Conservation (phyloP, 2,113 vertebrate species). For the Dicentrarchus labrax region DNA sequence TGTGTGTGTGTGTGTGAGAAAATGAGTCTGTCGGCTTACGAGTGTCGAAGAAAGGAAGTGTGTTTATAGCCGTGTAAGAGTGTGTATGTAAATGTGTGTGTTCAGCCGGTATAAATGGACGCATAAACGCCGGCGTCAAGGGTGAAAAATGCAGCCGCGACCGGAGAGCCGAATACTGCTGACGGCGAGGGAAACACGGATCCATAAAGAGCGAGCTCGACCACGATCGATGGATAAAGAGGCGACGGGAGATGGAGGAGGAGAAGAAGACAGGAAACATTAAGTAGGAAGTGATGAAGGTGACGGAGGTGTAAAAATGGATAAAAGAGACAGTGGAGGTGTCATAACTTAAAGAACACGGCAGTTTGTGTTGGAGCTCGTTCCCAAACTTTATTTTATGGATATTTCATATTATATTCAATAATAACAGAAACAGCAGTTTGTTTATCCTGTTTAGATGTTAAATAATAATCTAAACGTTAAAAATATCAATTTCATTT, state of each 20-base stretch:
- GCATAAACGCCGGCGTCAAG: slow-evolving; percentile 11
- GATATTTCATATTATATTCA: no score
- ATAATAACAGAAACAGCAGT: no score
- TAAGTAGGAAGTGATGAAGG: slow-evolving; percentile 1
- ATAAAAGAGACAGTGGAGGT: background rate
- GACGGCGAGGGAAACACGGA: slow-evolving; percentile 44
- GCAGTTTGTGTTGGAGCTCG: no score
- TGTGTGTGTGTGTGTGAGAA: slow-evolving; percentile 8
- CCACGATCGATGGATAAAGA: slow-evolving; percentile 27
- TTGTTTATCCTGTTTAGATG: no score
- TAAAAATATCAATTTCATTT: no score
- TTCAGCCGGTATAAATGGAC: slow-evolving; percentile 12
- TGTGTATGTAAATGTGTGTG: slow-evolving; percentile 11
- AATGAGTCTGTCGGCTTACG: slow-evolving; percentile 12
- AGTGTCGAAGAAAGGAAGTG: slow-evolving; percentile 8
- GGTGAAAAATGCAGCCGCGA: slow-evolving; percentile 51
- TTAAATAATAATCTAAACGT: no score
- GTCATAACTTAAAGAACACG: no score
- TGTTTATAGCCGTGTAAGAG: background rate
- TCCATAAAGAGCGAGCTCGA: slow-evolving; percentile 42
- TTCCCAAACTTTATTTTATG: no score
- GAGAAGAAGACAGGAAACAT: slow-evolving; percentile 19
- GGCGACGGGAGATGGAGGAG: slow-evolving; percentile 34
- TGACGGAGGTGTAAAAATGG: background rate
- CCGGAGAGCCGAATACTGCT: slow-evolving; percentile 53